Conservation (phyloP, 2,888 invertebrate genomes). For the Eupithecia vulgata region DNA sequence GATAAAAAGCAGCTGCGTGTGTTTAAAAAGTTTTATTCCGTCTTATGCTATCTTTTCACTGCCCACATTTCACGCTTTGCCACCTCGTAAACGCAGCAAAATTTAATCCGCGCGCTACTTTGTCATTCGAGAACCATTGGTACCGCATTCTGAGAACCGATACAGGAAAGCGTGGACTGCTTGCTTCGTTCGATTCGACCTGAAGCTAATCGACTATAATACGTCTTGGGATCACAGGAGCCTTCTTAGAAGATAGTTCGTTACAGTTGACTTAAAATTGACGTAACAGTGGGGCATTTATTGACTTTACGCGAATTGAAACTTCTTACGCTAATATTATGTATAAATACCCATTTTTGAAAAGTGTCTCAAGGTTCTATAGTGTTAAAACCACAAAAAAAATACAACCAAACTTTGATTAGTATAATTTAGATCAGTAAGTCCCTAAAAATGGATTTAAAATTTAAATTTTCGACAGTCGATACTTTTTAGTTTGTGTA, state of each 20-base stretch:
- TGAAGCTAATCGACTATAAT: slow-evolving; percentile 16
- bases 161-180: slow-evolving; percentile 41
- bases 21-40: too few relatives aligned
- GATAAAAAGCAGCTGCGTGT: too few relatives aligned
- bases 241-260: slow-evolving; percentile 10
- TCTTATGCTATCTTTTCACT: background rate
- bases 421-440: too few relatives aligned
- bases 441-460: too few relatives aligned
- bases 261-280: background rate
- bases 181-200: slow-evolving; percentile 8
- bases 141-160: slow-evolving; percentile 45
- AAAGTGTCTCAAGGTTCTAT: too few relatives aligned
- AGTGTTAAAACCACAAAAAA: too few relatives aligned
- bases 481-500: too few relatives aligned
- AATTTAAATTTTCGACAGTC: too few relatives aligned
- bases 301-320: background rate
- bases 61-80: background rate
- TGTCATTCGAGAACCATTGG: slow-evolving; percentile 34
- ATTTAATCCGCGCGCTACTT: slow-evolving; percentile 12
- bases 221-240: slow-evolving; percentile 8
- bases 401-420: too few relatives aligned
- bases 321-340: too few relatives aligned
- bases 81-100: slow-evolving; percentile 4
- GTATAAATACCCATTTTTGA: too few relatives aligned
- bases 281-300: background rate